phyloP scores from a whole-genome alignment of 2,797 vertebrate genomes.

The Poeciliopsis paucimaculata region DNA sequence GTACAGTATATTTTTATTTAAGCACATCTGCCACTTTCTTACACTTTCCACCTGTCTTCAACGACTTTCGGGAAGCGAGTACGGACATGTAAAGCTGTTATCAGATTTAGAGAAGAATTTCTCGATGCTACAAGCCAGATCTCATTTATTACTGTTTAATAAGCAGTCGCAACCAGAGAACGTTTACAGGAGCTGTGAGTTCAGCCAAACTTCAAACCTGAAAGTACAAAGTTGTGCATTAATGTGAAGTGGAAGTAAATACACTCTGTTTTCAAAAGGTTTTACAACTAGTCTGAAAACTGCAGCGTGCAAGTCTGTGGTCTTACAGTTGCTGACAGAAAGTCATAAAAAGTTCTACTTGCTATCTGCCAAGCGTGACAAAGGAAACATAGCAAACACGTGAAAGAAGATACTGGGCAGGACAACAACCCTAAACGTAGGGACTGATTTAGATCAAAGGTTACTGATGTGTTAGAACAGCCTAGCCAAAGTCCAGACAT shows the following conservation, averaged over 20 bases:
- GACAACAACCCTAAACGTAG: too few species aligned
- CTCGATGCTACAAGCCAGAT: neutral
- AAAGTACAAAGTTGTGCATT: neutral
- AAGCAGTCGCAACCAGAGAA: neutral
- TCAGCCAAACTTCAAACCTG: neutral
- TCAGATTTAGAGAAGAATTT: constrained; percentile 4
- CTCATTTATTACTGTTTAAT: neutral
- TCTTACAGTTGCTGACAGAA: neutral
- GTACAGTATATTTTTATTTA: neutral
- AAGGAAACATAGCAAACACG: neutral
- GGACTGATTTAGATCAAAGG: neutral
- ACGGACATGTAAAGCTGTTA: neutral
- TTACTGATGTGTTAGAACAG: neutral
- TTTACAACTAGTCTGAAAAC: neutral
- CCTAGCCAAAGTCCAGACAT: neutral
- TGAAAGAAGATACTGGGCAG: too few species aligned
- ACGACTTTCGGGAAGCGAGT: neutral
- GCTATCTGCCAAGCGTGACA: too few species aligned
- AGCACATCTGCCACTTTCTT: constrained; percentile 6
- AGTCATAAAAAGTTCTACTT: neutral
- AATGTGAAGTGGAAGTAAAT: neutral
- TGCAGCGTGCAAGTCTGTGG: neutral
- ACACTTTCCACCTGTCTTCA: neutral
- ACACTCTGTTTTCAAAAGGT: neutral
- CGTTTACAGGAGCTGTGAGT: neutral